Evolutionary conservation across 2,797 vertebrate genomes (phyloP), one percentile per base, ranked within the genome.

Genomic region (Taeniopygia guttata): DNA sequence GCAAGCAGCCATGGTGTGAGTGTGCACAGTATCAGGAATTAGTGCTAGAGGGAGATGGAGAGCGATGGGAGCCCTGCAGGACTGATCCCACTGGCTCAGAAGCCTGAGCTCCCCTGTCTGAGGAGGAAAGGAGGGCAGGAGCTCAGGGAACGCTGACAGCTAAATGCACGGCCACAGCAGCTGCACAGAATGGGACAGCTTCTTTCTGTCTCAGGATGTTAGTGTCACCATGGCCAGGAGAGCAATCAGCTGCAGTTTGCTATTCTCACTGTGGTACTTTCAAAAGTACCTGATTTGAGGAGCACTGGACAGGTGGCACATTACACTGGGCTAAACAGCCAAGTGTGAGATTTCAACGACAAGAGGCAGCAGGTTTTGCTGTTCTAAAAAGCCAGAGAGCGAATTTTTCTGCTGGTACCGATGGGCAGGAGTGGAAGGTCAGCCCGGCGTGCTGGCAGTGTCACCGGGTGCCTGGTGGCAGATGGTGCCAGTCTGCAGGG

Each of bases 281-380:
- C 34, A 51, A 17, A 79, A 87, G 94, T 40, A n/a, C 30, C 60
- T 68, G 38, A 54, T 92, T 72, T 80, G 80, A 92, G 76, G 82
- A 48, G 73, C 85, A 43, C 67, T 76, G 87, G 85, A 77, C 83
- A 96, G 90, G 81, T 55, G 73, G 90, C 46, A 51, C 48, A 36
- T 58, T 89, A 87, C 0, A 16, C 87, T 90, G 90, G 81, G 82
- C 83, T 89, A 83, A 80, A 89, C 8, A 86, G 78, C 1, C 48
- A 75, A 92, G 82, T 77, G 62, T 87, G 91, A 95, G 85, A 93
- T 94, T 91, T 88, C 83, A 88, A 38, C 48, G 77, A 84, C 91
- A 90, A 81, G 83, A 93, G 52, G 67, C 85, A 95, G 94, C 67
- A 79, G 83, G 85, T 90, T 93, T 68, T 63, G 48, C 56, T 63